A percentile compares a stretch with the other conserved stretches of the same genome.
Conservation (phyloP, 2,797 vertebrate genomes). For the Lates japonicus region DNA sequence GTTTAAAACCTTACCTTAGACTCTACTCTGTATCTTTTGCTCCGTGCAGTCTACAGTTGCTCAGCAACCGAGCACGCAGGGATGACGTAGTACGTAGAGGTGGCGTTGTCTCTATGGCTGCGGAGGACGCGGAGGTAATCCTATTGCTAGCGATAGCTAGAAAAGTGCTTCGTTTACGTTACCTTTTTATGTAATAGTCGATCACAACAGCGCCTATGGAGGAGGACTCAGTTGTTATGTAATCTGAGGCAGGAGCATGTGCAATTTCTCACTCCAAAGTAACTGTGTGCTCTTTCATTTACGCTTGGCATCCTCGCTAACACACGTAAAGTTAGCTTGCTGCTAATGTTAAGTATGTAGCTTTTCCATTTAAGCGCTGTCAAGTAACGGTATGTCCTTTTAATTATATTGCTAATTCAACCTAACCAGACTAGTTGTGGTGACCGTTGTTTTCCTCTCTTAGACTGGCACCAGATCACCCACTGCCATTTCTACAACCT, state of each 20-base stretch:
- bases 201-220: not conserved
- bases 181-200: not conserved
- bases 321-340: constrained; percentile 31
- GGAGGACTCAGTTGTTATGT: rapidly evolving
- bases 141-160: constrained; percentile 19
- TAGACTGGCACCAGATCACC: not conserved
- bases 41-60: constrained; percentile 35
- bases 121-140: constrained; percentile 75
- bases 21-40: not conserved
- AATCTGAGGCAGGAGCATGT: not conserved
- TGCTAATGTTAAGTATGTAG: constrained; percentile 42
- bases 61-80: constrained; percentile 56
- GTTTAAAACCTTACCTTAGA: constrained; percentile 16
- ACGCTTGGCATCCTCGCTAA: constrained; percentile 21
- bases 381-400: not conserved
- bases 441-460: not conserved
- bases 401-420: not conserved
- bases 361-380: not conserved
- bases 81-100: constrained; percentile 66
- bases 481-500: not conserved
- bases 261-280: not conserved
- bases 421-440: too few species aligned
- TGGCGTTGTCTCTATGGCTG: constrained; percentile 80
- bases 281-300: not conserved
- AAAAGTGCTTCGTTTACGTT: not conserved